Percentiles rank a stretch among this genome's conserved stretches.
Evolutionary conservation across 1,140 invertebrate genomes (phyloP).

Genomic region (Notospermus geniculatus): DNA sequence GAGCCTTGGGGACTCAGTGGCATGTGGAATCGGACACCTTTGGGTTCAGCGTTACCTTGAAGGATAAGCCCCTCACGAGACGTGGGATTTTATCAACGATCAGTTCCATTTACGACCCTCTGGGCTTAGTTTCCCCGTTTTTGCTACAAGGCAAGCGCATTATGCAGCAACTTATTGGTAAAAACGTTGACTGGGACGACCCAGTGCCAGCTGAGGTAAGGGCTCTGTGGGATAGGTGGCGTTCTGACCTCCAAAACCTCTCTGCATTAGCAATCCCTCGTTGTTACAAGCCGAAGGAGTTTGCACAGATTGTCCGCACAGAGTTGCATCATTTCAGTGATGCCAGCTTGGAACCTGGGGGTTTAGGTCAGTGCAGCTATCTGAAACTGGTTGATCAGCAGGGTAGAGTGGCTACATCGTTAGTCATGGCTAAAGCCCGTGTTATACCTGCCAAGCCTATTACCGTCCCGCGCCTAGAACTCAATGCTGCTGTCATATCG

Average conservation of each 20-base stretch:
- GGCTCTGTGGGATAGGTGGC: too few relatives aligned
- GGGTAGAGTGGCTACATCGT: not conserved
- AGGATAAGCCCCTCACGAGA: constrained; percentile 19
- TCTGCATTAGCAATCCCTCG: not conserved
- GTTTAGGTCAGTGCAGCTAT: not conserved
- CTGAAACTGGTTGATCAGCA: not conserved
- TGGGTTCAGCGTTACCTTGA: constrained; percentile 11
- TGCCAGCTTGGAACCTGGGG: not conserved
- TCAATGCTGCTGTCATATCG: too few relatives aligned
- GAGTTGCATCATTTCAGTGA: constrained; percentile 5
- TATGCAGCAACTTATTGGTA: too few relatives aligned
- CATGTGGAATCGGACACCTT: constrained; percentile 19
- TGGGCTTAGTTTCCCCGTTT: constrained; percentile 30
- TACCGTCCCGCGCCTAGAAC: too few relatives aligned
- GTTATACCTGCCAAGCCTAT: not conserved
- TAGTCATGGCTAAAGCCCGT: not conserved
- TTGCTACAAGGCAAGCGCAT: constrained; percentile 19
- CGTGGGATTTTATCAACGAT: constrained; percentile 27
- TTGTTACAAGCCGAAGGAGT: too few relatives aligned
- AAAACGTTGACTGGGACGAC: too few relatives aligned
- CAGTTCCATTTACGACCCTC: constrained; percentile 29
- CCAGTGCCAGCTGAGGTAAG: too few relatives aligned
- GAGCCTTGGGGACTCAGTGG: constrained; percentile 20
- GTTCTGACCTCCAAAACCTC: not conserved
- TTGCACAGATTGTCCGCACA: too few relatives aligned